Evolutionary conservation across 2,797 vertebrate species (phyloP), one percentile per base, ranked within the genome.

Genomic region (Tamandua tetradactyla): DNA sequence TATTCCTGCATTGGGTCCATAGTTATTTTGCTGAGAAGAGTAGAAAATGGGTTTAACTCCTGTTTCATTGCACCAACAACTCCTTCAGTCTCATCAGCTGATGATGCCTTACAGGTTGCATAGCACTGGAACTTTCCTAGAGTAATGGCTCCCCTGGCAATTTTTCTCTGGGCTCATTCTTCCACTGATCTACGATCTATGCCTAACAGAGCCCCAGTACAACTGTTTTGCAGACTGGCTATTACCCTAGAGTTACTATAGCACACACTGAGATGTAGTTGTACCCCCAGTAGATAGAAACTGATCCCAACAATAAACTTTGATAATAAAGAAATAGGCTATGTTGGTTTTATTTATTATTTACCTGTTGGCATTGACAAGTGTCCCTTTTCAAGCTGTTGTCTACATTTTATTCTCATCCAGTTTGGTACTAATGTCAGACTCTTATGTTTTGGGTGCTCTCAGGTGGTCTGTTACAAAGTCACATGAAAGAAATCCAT

Each of bases 241-340:
- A 1, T 86, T 94, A 57, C 91, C 89, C 88, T 85, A 44, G 86
- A 93, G 14, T 69, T 52, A 61, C 75, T 79, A 88, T 37, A 92
- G 97, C 94, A 96, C 93, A 95, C 62, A 82, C 3, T 71, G 64
- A 95, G 85, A 93, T 78, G 61, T 57, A 95, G 92, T 72, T 80
- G 47, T 93, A 44, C 75, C 87, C 85, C 87, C 71, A 69, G 71
- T 95, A 94, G 96, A 13, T 94, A 97, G 87, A 75, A 89, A 95
- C 78, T 80, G 92, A 87, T 69, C 81, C 78, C 62, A 49, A 78
- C 84, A 97, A 97, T 97, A 97, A 97, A 97, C 92, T 95, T 97
- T 96, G 91, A 88, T 97, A 96, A 95, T 83, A 71, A 97, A 96
- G 92, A 94, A 35, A 17, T 0, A 68, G 83, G 22, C 82, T 94